A percentile compares a stretch with the other conserved stretches of the same genome.
These are phyloP conservation scores for Synodontis membranacea DNA, from an alignment of 2,113 vertebrate genomes.

Conservation along the genomic window DNA sequence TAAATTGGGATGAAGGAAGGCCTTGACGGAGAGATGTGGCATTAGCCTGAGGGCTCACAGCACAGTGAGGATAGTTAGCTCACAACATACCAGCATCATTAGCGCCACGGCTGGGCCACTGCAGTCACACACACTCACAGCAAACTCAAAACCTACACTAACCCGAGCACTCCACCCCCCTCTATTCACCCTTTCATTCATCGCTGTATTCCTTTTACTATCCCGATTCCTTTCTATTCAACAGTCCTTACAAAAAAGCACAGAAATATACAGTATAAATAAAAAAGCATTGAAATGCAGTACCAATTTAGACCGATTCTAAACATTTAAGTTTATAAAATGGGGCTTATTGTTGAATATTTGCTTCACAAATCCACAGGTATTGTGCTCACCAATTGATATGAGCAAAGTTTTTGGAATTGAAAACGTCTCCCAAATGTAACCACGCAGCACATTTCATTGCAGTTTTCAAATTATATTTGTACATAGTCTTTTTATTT, in stretches of 20 bases:
- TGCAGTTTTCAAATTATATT: conserved; percentile 59
- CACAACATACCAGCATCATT: conserved; percentile 76
- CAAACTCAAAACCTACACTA: conserved; percentile 54
- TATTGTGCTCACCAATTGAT: neutral
- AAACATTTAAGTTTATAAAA: neutral
- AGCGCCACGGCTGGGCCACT: conserved; percentile 71
- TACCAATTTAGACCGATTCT: neutral
- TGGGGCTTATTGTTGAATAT: neutral
- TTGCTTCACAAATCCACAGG: conserved; percentile 4
- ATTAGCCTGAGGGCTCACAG: conserved; percentile 77
- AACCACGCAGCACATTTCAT: conserved; percentile 52
- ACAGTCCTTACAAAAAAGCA: neutral
- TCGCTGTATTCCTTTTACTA: conserved; percentile 1
- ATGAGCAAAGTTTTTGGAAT: conserved; percentile 44
- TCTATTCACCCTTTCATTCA: conserved; percentile 30
- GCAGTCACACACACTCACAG: conserved; percentile 70
- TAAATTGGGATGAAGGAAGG: conserved; percentile 77
- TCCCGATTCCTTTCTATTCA: neutral
- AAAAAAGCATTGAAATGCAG: neutral
- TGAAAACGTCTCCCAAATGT: conserved; percentile 55
- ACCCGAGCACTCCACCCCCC: conserved; percentile 29
- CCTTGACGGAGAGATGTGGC: conserved; percentile 79
- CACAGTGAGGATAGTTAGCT: conserved; percentile 77
- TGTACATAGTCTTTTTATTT: neutral
- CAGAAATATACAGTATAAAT: neutral